These are phyloP conservation scores for Bicyclus anynana DNA, from an alignment of 1,140 invertebrate genomes.

Conservation along the genomic window DNA sequence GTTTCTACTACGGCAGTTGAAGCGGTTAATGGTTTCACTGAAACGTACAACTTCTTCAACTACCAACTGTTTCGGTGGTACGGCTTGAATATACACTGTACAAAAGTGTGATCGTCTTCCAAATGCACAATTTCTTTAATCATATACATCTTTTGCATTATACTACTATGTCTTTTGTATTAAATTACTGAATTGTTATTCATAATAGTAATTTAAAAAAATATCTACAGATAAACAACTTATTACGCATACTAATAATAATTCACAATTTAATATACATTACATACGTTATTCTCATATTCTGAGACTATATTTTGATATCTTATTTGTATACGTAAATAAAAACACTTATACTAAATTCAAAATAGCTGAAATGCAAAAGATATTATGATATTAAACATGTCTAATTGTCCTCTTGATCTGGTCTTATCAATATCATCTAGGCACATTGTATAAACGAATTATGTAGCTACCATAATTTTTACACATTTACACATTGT, in stretches of 20 bases:
- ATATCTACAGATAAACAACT: too few species aligned
- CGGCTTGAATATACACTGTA: constrained; percentile 28
- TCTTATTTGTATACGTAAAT: neutral
- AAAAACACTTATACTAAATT: too few species aligned
- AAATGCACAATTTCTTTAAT: neutral
- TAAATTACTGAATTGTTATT: too few species aligned
- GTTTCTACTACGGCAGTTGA: neutral
- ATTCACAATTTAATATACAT: too few species aligned
- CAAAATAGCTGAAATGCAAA: constrained; percentile 11
- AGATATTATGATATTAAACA: constrained; percentile 8
- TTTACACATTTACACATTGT: constrained; percentile 70
- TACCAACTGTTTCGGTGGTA: constrained; percentile 6
- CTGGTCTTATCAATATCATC: constrained; percentile 47
- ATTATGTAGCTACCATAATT: constrained; percentile 66
- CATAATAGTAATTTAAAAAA: too few species aligned
- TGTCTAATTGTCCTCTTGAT: constrained; percentile 33
- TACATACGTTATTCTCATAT: too few species aligned
- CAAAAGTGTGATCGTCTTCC: constrained; percentile 18
- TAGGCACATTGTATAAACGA: constrained; percentile 34
- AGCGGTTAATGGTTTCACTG: too few species aligned
- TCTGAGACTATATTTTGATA: neutral
- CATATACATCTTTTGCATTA: constrained; percentile 10
- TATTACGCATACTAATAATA: too few species aligned
- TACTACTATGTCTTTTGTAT: too few species aligned
- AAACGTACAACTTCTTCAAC: too few species aligned